Evolutionary conservation across 2,797 vertebrate species (phyloP).

Genomic region (Acanthurus tractus): DNA sequence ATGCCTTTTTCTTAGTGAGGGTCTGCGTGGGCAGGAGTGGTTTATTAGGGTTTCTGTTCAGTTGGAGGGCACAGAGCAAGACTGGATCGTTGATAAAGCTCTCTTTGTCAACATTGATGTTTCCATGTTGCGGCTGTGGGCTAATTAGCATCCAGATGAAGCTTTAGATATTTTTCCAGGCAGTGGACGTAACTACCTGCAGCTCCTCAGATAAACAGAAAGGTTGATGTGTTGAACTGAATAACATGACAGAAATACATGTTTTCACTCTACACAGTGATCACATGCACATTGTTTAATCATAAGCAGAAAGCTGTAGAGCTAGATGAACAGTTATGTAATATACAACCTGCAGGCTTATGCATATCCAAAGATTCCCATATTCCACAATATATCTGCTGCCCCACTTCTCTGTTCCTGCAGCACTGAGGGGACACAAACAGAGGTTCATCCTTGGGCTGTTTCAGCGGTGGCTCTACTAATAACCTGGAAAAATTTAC

Average conservation of each 20-base stretch:
- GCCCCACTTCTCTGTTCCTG: slow-evolving; percentile 33
- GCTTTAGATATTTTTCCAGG: slow-evolving; percentile 2
- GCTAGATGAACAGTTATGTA: slow-evolving; percentile 9
- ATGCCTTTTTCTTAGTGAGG: slow-evolving; percentile 11
- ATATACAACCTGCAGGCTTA: slow-evolving; percentile 15
- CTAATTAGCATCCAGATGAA: slow-evolving; percentile 3
- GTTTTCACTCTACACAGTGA: slow-evolving; percentile 71
- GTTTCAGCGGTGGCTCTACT: slow-evolving; percentile 22
- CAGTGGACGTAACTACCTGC: slow-evolving; percentile 21
- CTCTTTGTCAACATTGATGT: slow-evolving; percentile 55
- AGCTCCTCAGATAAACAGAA: slow-evolving; percentile 17
- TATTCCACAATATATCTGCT: slow-evolving; percentile 17
- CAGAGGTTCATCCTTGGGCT: slow-evolving; percentile 51
- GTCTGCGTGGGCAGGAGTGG: slow-evolving; percentile 32
- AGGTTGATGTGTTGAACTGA: slow-evolving; percentile 61
- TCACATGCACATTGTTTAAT: slow-evolving; percentile 58
- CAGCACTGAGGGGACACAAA: slow-evolving; percentile 19
- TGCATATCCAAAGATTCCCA: slow-evolving; percentile 5
- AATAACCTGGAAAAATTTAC: slow-evolving; percentile 41
- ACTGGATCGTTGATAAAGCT: slow-evolving; percentile 56
- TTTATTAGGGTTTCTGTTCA: slow-evolving; percentile 54
- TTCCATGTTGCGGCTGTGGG: slow-evolving; percentile 36
- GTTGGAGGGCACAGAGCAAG: slow-evolving; percentile 54
- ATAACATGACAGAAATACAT: slow-evolving; percentile 54
- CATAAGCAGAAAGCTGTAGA: slow-evolving; percentile 31